Evolutionary conservation across 2,888 invertebrate genomes (phyloP).

Genomic region (Nomada fabriciana): DNA sequence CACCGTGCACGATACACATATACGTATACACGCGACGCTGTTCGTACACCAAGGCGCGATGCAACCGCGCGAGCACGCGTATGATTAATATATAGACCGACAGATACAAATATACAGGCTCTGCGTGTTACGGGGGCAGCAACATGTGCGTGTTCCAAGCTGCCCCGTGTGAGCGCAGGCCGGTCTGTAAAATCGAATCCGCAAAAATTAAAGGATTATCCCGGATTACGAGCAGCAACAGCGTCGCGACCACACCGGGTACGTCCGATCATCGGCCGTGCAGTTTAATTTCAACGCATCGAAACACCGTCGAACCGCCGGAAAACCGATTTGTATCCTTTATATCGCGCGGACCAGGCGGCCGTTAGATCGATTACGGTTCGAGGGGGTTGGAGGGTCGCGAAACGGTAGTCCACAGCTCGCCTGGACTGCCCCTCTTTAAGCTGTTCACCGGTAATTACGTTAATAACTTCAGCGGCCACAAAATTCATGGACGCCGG

Average conservation of each 20-base stretch:
- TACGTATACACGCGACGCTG: not conserved
- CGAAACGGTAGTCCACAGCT: not conserved
- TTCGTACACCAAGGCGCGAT: not conserved
- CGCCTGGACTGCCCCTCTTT: constrained; percentile 7
- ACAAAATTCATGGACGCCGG: constrained; percentile 47
- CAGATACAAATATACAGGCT: constrained; percentile 44
- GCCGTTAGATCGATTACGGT: constrained; percentile 58
- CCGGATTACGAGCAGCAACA: constrained; percentile 71
- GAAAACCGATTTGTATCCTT: constrained; percentile 60
- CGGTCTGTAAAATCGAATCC: constrained; percentile 64
- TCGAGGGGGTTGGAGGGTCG: not conserved
- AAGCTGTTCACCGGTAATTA: constrained; percentile 59
- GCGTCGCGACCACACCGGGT: constrained; percentile 41
- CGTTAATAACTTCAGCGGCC: constrained; percentile 60
- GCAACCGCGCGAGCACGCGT: constrained; percentile 13
- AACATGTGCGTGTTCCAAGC: constrained; percentile 1
- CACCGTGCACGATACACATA: too few species aligned
- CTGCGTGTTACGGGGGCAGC: constrained; percentile 6
- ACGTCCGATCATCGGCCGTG: constrained; percentile 39
- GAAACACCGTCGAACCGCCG: constrained; percentile 51
- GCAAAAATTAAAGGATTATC: constrained; percentile 79
- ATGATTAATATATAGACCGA: constrained; percentile 54
- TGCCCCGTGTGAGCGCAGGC: not conserved
- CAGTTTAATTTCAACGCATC: constrained; percentile 67
- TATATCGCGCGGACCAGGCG: constrained; percentile 36